Conservation (phyloP, 1,140 invertebrate species). For the Euura saliciscinereae region DNA sequence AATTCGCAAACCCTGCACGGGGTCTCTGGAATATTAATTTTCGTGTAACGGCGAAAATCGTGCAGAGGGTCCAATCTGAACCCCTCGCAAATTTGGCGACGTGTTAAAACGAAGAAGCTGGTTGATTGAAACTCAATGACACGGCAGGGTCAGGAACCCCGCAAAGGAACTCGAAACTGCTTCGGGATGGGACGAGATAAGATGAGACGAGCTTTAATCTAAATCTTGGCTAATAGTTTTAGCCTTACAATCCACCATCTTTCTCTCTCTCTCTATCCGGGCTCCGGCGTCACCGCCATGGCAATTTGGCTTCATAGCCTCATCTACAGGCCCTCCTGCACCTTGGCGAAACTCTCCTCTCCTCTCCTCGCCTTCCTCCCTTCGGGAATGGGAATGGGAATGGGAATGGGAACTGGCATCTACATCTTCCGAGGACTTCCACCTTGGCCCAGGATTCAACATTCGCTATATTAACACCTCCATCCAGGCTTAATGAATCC, state of each 20-base stretch:
- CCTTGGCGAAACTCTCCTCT: constrained; percentile 12
- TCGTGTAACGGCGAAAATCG: neutral
- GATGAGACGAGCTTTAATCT: constrained; percentile 23
- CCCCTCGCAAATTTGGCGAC: constrained; percentile 8
- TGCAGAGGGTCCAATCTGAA: neutral
- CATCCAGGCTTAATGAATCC: constrained; percentile 53
- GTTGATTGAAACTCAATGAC: constrained; percentile 19
- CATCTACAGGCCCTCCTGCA: constrained; percentile 17
- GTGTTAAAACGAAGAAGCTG: constrained; percentile 14
- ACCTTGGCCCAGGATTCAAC: constrained; percentile 25
- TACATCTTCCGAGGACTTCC: constrained; percentile 8
- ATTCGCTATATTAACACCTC: constrained; percentile 54
- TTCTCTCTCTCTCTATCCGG: no score
- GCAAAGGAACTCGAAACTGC: neutral
- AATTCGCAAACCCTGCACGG: no score
- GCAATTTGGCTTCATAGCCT: constrained; percentile 48
- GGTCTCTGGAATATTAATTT: no score
- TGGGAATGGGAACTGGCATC: constrained; percentile 11
- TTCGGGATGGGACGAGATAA: neutral
- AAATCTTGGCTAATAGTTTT: constrained; percentile 49
- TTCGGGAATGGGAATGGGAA: neutral
- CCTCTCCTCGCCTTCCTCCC: constrained; percentile 10
- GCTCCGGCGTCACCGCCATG: neutral
- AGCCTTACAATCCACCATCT: constrained; percentile 21
- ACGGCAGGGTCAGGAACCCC: constrained; percentile 1